Percentiles rank a stretch among this genome's conserved stretches.
These are phyloP conservation scores for Lepas anatifera DNA, from an alignment of 2,888 invertebrate species.

Conservation along the genomic window DNA sequence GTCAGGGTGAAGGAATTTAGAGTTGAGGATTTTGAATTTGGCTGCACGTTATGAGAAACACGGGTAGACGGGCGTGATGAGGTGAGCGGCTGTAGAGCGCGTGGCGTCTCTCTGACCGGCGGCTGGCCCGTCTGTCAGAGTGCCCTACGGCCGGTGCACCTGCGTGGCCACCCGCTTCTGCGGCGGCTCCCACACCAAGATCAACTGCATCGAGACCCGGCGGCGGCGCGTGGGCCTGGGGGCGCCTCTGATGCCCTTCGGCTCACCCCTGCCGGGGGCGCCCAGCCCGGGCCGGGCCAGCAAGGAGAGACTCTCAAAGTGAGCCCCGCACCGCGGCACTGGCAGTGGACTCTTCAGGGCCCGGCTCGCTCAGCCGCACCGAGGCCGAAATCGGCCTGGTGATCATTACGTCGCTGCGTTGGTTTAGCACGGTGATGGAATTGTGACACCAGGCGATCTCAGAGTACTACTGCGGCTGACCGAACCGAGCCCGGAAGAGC, in stretches of 20 bases:
- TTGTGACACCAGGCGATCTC: no score
- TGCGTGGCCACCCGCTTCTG: constrained; percentile 5
- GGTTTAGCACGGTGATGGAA: background rate
- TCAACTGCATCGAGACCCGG: background rate
- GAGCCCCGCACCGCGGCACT: background rate
- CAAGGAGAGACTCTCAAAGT: background rate
- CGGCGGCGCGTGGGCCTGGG: background rate
- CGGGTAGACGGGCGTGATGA: no score
- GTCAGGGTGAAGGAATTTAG: no score
- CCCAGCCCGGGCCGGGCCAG: background rate
- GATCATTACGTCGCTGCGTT: background rate
- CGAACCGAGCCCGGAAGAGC: no score
- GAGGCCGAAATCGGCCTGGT: background rate
- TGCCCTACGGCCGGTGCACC: background rate
- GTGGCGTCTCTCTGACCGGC: no score
- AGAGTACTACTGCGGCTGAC: no score
- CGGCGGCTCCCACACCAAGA: constrained; percentile 4
- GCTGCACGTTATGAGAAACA: no score
- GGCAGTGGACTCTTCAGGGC: background rate
- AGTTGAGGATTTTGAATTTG: no score
- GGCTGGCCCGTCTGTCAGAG: no score
- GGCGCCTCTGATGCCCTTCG: background rate
- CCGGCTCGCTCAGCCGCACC: no score
- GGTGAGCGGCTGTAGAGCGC: no score
- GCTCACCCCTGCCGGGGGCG: background rate